Percentiles rank a stretch among this genome's conserved stretches.
Evolutionary conservation across 2,888 invertebrate species (phyloP).

Genomic region (Lepetodrilus schrolli): DNA sequence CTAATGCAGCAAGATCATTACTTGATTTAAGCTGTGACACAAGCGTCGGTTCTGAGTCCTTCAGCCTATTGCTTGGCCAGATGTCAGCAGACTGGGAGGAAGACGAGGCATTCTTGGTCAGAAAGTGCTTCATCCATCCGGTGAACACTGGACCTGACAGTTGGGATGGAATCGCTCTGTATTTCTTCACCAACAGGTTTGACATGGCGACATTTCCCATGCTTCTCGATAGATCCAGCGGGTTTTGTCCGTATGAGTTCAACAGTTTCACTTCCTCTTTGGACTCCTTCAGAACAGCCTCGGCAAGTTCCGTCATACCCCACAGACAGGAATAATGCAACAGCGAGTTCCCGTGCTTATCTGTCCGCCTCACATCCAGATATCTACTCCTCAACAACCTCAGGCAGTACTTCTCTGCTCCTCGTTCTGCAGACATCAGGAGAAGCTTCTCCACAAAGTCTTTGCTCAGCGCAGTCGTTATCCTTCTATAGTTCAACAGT

Average conservation of each 20-base stretch:
- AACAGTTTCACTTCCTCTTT: neutral
- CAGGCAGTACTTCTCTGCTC: neutral
- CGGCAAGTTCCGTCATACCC: neutral
- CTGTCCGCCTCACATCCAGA: slow-evolving; percentile 13
- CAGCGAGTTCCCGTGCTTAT: neutral
- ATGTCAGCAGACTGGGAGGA: neutral
- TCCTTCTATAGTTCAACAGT: neutral
- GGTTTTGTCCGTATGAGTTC: neutral
- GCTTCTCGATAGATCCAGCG: slow-evolving; percentile 7
- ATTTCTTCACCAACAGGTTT: neutral
- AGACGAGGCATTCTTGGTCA: neutral
- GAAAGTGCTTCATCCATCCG: slow-evolving; percentile 2
- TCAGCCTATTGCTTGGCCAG: neutral
- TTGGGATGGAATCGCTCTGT: neutral
- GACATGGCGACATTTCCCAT: slow-evolving; percentile 2
- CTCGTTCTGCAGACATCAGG: neutral
- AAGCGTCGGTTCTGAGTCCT: neutral
- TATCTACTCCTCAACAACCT: neutral
- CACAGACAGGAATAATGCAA: slow-evolving; percentile 11
- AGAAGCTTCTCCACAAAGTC: neutral
- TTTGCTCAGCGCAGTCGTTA: neutral
- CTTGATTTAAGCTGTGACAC: neutral
- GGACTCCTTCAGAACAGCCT: neutral
- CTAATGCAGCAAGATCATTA: slow-evolving; percentile 17
- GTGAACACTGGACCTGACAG: neutral